Base-by-base conservation (phyloP, 1,140 invertebrate species). In the Cataglyphis hispanica region DNA sequence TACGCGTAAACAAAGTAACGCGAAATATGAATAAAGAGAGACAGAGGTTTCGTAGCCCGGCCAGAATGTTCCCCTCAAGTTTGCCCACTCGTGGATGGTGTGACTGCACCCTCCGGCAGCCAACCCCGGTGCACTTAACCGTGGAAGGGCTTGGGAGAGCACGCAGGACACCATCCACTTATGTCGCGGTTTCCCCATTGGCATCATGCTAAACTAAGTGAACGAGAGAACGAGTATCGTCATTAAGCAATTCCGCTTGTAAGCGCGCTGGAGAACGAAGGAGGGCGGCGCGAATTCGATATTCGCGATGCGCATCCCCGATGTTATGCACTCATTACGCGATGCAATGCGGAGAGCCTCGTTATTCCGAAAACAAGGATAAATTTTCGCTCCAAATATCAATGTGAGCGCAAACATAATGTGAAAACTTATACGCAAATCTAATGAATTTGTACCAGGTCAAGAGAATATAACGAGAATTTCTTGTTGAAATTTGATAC, bases 151-250 rank as follows among this genome's bases (percentile, higher is more conserved):
- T 88, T 78, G 86, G 84, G 86, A 88, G 75, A 88, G 75, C 86
- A 84, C 84, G 84, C 86, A 83, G 89, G 90, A 91, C 90, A 91
- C 89, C 87, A 91, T 91, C 89, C 87, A 89, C 90, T 91, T 91
- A 87, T 91, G 87, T 91, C 87, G 89, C 81, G 89, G 90, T 91
- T 91, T 91, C 89, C 87, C 89, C 89, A 90, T 90, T 89, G 90
- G 89, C 89, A 91, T 91, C 87, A 87, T 89, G 86, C 89, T 87
- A 91, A 91, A 91, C 89, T 91, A 91, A 91, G 87, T 91, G 90
- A 91, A 91, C 89, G 89, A 88, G 89, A 88, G 89, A 85, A 91
- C 61, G 90, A 91, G 89, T 91, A 91, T 89, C 87, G 85, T 91
- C 89, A 85, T 91, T 91, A 89, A 91, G 84, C 84, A 88, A 91